Percentiles rank a stretch among this genome's conserved stretches.
phyloP scores from a whole-genome alignment of 2,888 invertebrate genomes.

The Dusona sp. region DNA sequence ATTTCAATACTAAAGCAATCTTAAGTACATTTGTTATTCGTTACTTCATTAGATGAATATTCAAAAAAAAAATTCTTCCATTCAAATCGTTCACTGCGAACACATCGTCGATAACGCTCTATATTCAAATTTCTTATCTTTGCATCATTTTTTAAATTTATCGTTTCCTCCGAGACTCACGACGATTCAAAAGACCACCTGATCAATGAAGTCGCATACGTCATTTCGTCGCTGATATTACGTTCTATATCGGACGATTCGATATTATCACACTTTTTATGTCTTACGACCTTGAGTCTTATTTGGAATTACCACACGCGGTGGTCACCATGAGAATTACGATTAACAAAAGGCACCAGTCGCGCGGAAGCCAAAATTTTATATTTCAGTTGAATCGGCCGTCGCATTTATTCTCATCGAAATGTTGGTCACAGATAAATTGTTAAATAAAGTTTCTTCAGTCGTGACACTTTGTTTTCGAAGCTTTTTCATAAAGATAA shows the following conservation, averaged over 20 bases:
- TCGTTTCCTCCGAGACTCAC: constrained; percentile 44
- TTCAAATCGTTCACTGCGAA: background rate
- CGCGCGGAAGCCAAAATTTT: constrained; percentile 8
- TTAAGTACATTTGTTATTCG: background rate
- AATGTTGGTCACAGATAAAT: constrained; percentile 4
- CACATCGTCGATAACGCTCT: constrained; percentile 35
- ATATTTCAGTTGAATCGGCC: background rate
- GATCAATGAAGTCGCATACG: constrained; percentile 61
- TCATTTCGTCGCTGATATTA: background rate
- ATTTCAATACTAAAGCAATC: background rate
- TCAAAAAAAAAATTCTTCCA: constrained; percentile 7
- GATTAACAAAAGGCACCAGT: constrained; percentile 23
- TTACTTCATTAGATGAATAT: constrained; percentile 18
- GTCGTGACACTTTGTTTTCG: background rate
- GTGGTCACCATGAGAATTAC: constrained; percentile 11
- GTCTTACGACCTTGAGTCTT: constrained; percentile 61
- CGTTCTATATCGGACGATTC: constrained; percentile 33
- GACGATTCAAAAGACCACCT: constrained; percentile 53
- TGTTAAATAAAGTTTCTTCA: background rate
- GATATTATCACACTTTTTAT: constrained; percentile 48
- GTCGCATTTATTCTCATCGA: constrained; percentile 2
- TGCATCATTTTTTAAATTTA: constrained; percentile 51
- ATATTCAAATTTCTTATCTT: constrained; percentile 50
- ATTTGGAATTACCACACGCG: constrained; percentile 41
- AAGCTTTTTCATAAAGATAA: background rate